Conservation (phyloP, 2,888 invertebrate species). For the Parnassius mnemosyne region DNA sequence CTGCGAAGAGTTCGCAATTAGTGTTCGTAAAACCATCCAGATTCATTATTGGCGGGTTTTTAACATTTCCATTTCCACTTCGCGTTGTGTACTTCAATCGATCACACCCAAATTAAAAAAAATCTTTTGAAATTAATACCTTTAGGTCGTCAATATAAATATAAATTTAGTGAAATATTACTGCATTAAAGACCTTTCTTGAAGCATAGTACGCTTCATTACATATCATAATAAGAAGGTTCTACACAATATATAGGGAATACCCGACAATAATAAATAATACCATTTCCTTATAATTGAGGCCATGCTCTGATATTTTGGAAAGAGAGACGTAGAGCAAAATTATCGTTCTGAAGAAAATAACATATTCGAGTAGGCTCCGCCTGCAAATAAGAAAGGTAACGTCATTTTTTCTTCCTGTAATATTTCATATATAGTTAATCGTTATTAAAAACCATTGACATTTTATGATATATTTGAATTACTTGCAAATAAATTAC, state of each 20-base stretch:
- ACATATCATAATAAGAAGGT: conserved; percentile 85
- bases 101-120: conserved; percentile 82
- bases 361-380: conserved; percentile 88
- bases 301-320: conserved; percentile 85
- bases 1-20: conserved; percentile 84
- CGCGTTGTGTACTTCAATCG: conserved; percentile 83
- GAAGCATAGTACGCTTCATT: conserved; percentile 87
- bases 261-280: conserved; percentile 86
- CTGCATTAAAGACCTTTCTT: conserved; percentile 66
- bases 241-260: conserved; percentile 72
- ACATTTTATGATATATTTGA: not conserved
- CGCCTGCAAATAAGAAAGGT: conserved; percentile 52
- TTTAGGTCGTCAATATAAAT: not conserved
- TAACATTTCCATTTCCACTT: conserved; percentile 84
- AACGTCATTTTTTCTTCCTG: not conserved
- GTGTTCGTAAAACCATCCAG: conserved; percentile 87
- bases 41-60: conserved; percentile 89
- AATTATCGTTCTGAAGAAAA: conserved; percentile 87
- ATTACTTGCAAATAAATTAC: conserved; percentile 42
- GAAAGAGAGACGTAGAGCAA: conserved; percentile 86
- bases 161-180: conserved; percentile 35
- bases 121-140: not conserved
- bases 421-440: not conserved
- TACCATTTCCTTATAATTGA: conserved; percentile 86
- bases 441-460: not conserved